phyloP scores from a whole-genome alignment of 2,888 invertebrate genomes.

The Colostygia pectinataria region DNA sequence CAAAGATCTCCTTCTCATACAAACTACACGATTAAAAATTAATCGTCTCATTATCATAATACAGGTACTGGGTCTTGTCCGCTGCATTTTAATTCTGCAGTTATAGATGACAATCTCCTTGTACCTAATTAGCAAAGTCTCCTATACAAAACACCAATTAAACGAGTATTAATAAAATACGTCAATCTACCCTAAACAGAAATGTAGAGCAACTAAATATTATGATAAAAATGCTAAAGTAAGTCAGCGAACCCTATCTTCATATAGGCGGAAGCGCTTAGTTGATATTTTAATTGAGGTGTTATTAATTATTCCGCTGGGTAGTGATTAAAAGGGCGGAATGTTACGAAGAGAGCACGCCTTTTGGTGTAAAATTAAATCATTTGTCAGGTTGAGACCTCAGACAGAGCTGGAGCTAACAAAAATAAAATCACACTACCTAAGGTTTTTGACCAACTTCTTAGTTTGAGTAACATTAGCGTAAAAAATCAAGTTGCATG shows the following conservation, averaged over 20 bases:
- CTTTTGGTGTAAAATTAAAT: conserved; percentile 55
- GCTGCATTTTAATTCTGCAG: conserved; percentile 20
- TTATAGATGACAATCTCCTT: conserved; percentile 8
- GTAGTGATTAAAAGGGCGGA: conserved; percentile 76
- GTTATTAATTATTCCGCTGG: conserved; percentile 74
- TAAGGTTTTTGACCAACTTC: neutral
- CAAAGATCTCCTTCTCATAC: conserved; percentile 56
- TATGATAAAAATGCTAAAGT: conserved; percentile 26
- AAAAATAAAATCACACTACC: no score
- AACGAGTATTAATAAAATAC: no score
- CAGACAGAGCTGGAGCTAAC: neutral
- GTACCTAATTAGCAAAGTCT: conserved; percentile 6
- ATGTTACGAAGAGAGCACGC: conserved; percentile 65
- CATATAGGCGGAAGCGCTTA: conserved; percentile 65
- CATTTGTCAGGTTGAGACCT: conserved; percentile 39
- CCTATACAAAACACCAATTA: no score
- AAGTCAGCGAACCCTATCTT: conserved; percentile 44
- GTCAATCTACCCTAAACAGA: no score
- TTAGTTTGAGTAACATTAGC: neutral
- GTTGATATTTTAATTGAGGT: conserved; percentile 77
- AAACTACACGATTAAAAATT: conserved; percentile 37
- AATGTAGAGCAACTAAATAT: no score
- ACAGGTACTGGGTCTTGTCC: conserved; percentile 13
- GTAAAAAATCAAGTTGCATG: neutral
- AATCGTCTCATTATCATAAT: conserved; percentile 29